Evolutionary conservation across 2,113 vertebrate genomes (phyloP), one percentile per base, ranked within the genome.

Genomic region (Chloebia gouldiae): DNA sequence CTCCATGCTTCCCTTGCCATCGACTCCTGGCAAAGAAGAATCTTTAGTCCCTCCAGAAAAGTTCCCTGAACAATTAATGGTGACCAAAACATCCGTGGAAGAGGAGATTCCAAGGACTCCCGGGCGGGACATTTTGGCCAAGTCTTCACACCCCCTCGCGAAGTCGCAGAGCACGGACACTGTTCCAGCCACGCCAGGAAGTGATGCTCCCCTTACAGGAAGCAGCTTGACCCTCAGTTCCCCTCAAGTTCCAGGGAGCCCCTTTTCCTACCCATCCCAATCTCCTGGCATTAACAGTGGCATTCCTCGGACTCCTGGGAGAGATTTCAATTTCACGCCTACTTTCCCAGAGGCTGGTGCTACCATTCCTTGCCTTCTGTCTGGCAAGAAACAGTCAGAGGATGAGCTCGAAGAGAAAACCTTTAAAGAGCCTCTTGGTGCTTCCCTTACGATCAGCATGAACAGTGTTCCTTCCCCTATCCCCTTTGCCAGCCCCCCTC

Each of bases 121-220:
- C 0, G 99, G 99, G 68, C 98, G 99, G 87, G 98, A 99, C 95
- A 98, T 99, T 90, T 95, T 98, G 96, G 97, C 97, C 70, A 98
- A 98, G 57, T 95, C 97, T 61, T 77, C 98, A 44, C 80, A 98
- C 88, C 95, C 93, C 39, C 97, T 99, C 66, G 97, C 96, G 1
- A 99, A 99, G 94, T 99, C 99, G 1, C 99, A 99, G 97, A 99
- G 99, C 95, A 99, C 98, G 0, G 99, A 99, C 91, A 98, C 98
- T 0, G 90, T 99, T 83, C 99, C 99, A 9, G 98, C 97, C 80
- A 99, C 99, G 0, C 99, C 99, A 0, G 98, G 99, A 7, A 98
- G 99, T 4, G 99, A 99, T 7, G 98, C 98, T 44, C 99, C 99
- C 1, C 98, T 99, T 18, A 99, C 98, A 0, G 99, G 98, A 30